These are phyloP conservation scores for Halcyon malimbica DNA, from an alignment of 2,113 vertebrate genomes.

Conservation along the genomic window DNA sequence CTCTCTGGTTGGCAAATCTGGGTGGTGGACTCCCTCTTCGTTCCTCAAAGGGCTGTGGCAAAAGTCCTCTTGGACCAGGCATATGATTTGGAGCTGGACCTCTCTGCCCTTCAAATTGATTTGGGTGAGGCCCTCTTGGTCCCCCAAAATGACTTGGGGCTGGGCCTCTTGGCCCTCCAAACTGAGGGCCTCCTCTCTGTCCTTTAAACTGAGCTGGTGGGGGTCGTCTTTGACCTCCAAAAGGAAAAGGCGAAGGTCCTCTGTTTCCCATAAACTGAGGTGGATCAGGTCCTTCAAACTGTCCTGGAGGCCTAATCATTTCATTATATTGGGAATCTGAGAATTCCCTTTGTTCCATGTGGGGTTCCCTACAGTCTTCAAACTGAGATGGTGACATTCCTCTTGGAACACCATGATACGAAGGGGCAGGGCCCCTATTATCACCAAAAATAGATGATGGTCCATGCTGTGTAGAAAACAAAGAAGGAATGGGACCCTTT, in stretches of 20 bases:
- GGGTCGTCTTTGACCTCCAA: conserved; percentile 74
- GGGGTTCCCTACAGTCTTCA: conserved; percentile 78
- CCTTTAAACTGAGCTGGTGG: conserved; percentile 74
- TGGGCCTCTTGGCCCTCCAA: conserved; percentile 80
- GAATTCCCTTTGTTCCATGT: conserved; percentile 76
- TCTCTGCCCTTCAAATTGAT: conserved; percentile 73
- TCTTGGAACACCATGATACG: conserved; percentile 82
- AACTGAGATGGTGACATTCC: conserved; percentile 81
- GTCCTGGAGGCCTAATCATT: conserved; percentile 72
- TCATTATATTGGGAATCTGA: conserved; percentile 81
- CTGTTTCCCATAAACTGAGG: conserved; percentile 77
- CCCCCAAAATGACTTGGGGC: conserved; percentile 84
- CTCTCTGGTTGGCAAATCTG: conserved; percentile 74
- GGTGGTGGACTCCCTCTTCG: conserved; percentile 72
- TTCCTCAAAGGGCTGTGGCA: conserved; percentile 80
- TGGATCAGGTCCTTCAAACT: conserved; percentile 74
- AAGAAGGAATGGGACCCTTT: conserved; percentile 83
- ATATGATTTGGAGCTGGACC: conserved; percentile 73
- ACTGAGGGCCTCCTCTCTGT: conserved; percentile 79
- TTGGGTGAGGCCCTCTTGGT: conserved; percentile 74
- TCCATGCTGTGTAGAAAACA: conserved; percentile 84
- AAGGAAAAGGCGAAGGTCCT: conserved; percentile 65
- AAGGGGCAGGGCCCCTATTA: conserved; percentile 78
- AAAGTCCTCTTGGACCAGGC: conserved; percentile 70
- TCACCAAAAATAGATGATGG: conserved; percentile 81